Evolutionary conservation across 2,888 invertebrate species (phyloP), one percentile per base, ranked within the genome.

Genomic region (Malthinus flaveolus): DNA sequence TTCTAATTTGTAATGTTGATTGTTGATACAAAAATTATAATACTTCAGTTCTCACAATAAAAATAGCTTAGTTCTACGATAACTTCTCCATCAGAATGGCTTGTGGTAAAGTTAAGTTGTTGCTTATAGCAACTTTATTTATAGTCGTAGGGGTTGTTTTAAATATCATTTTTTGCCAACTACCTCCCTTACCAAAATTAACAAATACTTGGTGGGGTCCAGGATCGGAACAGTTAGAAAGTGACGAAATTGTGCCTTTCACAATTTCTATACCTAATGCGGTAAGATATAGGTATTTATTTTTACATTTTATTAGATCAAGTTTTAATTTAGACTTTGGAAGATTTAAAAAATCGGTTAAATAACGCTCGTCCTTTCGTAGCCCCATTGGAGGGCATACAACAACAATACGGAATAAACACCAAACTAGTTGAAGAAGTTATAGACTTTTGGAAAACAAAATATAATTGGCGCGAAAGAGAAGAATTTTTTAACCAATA

Each of bases 381-480:
- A 32, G 70, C 73, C 8, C 88, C 91, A 0, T 71, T 91, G 44
- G 87, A 90, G 74, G 84, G 83, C 46, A 77, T 81, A 0, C 85
- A 84, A 5, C 95, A 93, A 77, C 83, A 87, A 56, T 94, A 94
- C 71, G 96, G 96, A 1, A 88, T 95, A 73, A 90, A 92, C 71
- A 79, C 87, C 0, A 81, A 85, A 34, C 87, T 86, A 63, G 76
- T 94, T 2, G 79, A 82, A 7, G 82, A 82, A 62, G 81, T 94
- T n/a, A 75, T 91, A 1, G 83, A 88, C 37, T 89, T 90, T 75
- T 97, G 97, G 97, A 82, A 75, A 13, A 82, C 81, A 1, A 81
- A 85, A 52, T 91, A 88, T 73, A 81, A 88, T 67, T 92, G 90
- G 88, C 74, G 76, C 32, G 78, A 84, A 64, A 80, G 86, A 7